Conservation (phyloP, 2,797 vertebrate genomes). For the Melopsittacus undulatus region DNA sequence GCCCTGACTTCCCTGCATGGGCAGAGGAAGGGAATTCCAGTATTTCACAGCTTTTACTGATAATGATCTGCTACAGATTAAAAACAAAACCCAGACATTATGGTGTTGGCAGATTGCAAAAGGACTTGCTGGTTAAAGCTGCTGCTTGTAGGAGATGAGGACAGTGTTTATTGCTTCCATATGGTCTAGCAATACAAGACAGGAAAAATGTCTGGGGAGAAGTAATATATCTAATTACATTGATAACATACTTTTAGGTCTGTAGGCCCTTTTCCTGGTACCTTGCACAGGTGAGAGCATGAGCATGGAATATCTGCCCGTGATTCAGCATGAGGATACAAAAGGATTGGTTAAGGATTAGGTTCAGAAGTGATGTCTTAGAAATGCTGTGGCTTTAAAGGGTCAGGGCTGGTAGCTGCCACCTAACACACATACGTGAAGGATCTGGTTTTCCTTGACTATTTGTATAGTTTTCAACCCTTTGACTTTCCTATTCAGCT, state of each 20-base stretch:
- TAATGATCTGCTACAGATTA: constrained; percentile 60
- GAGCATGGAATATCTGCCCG: not conserved
- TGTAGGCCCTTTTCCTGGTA: not conserved
- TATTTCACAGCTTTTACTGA: constrained; percentile 61
- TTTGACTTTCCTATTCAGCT: not conserved
- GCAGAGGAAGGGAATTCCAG: constrained; percentile 36
- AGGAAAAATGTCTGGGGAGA: constrained; percentile 31
- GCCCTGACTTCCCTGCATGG: not conserved
- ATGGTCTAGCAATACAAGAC: constrained; percentile 34
- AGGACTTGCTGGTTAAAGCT: constrained; percentile 65
- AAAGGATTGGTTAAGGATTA: not conserved
- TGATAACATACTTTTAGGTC: not conserved
- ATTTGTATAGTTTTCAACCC: not conserved
- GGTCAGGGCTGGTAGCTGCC: not conserved
- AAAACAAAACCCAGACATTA: constrained; percentile 50
- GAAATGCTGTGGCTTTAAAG: not conserved
- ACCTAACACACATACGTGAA: not conserved
- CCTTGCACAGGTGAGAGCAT: not conserved
- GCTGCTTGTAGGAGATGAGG: constrained; percentile 51
- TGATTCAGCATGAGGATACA: not conserved
- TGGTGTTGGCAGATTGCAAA: constrained; percentile 66
- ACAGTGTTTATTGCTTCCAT: constrained; percentile 61
- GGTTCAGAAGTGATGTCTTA: not conserved
- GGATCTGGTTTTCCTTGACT: not conserved
- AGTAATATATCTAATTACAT: not conserved